These are phyloP conservation scores for Stegodyphus mimosarum DNA, from an alignment of 1,140 invertebrate genomes.

Conservation along the genomic window DNA sequence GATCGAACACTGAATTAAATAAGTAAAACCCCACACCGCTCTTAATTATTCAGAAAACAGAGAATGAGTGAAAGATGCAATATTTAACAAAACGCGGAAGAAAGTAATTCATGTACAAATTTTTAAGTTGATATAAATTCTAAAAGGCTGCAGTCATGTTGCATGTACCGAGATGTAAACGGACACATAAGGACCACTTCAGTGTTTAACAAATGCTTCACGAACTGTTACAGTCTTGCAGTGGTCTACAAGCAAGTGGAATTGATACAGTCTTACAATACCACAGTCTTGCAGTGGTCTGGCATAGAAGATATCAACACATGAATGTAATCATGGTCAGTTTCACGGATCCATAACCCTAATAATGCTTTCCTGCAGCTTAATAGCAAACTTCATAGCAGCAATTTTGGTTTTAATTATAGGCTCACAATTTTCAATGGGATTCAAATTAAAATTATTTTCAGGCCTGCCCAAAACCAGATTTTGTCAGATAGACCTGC, in stretches of 20 bases:
- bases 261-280: too few species aligned
- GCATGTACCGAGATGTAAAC: not conserved
- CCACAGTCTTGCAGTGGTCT: slow-evolving; percentile 4
- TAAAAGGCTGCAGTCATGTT: not conserved
- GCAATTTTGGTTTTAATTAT: not conserved
- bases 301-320: not conserved
- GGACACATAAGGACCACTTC: not conserved
- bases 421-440: not conserved
- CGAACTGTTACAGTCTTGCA: not conserved
- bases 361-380: not conserved
- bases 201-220: not conserved
- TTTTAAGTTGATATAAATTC: not conserved
- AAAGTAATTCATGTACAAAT: slow-evolving; percentile 1
- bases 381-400: not conserved
- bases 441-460: not conserved
- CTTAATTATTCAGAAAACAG: not conserved
- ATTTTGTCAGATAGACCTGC: slow-evolving; percentile 13
- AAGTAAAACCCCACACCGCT: too few species aligned
- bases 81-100: not conserved
- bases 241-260: too few species aligned
- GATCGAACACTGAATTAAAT: too few species aligned
- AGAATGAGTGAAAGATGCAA: not conserved
- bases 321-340: not conserved
- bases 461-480: not conserved
- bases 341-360: not conserved